These are phyloP conservation scores for Dermochelys coriacea DNA, from an alignment of 2,797 vertebrate genomes.

Conservation along the genomic window DNA sequence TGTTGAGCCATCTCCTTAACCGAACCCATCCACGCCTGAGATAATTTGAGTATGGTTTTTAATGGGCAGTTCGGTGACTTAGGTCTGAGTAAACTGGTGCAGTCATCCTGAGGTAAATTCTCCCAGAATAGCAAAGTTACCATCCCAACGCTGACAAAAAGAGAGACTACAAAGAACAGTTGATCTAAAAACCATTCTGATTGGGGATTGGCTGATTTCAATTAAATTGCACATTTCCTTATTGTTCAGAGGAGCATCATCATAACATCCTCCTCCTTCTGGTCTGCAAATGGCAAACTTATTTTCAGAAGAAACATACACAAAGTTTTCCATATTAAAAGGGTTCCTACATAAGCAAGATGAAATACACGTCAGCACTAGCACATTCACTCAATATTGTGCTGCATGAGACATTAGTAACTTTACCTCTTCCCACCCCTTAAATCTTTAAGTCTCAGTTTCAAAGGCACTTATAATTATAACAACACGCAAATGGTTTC, in stretches of 20 bases:
- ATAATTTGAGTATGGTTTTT: background rate
- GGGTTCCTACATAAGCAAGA: background rate
- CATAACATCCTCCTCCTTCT: background rate
- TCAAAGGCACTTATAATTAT: background rate
- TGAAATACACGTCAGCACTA: background rate
- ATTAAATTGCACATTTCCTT: background rate
- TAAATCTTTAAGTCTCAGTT: background rate
- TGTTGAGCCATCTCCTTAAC: slow-evolving; percentile 43
- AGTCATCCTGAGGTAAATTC: slow-evolving; percentile 11
- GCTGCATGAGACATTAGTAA: background rate
- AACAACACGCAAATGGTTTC: too few species aligned
- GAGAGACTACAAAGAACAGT: slow-evolving; percentile 4
- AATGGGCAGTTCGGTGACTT: background rate
- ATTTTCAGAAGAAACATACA: background rate
- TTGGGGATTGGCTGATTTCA: background rate
- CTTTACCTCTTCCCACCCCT: background rate
- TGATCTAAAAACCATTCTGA: background rate
- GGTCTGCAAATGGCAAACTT: background rate
- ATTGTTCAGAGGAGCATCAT: background rate
- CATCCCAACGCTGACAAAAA: background rate
- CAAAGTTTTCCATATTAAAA: background rate
- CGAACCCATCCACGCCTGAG: background rate
- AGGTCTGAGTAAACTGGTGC: background rate
- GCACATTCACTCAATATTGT: background rate
- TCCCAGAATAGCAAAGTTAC: slow-evolving; percentile 2